phyloP scores from a whole-genome alignment of 2,797 vertebrate species.

The Pseudocheirus occidentalis region DNA sequence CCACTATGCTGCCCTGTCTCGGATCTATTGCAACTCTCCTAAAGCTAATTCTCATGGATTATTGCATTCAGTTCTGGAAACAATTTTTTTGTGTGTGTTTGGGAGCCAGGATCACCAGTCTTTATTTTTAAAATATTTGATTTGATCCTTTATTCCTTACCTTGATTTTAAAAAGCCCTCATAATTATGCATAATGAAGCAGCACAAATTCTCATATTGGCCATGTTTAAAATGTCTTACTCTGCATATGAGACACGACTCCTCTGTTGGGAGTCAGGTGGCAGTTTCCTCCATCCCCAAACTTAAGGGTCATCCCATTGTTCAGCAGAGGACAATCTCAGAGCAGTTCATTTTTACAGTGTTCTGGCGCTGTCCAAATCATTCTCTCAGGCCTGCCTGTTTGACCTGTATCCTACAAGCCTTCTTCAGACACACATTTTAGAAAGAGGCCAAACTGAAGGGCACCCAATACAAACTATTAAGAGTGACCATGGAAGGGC shows the following conservation, averaged over 20 bases:
- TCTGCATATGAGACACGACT: neutral
- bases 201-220: neutral
- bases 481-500: neutral
- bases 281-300: neutral
- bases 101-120: neutral
- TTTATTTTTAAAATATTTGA: neutral
- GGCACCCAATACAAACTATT: neutral
- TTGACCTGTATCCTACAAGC: neutral
- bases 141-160: neutral
- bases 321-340: neutral
- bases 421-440: neutral
- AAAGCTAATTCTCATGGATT: neutral
- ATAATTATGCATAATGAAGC: neutral
- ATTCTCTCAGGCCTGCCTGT: neutral
- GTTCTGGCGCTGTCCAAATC: neutral
- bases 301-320: accelerated
- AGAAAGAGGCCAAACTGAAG: neutral
- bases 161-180: neutral
- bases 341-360: neutral
- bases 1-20: neutral
- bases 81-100: neutral
- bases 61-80: neutral
- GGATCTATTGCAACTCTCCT: neutral
- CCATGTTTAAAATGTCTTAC: neutral
- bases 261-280: neutral